Evolutionary conservation across 2,113 vertebrate genomes (phyloP), one percentile per base, ranked within the genome.

Genomic region (Nanorana parkeri): DNA sequence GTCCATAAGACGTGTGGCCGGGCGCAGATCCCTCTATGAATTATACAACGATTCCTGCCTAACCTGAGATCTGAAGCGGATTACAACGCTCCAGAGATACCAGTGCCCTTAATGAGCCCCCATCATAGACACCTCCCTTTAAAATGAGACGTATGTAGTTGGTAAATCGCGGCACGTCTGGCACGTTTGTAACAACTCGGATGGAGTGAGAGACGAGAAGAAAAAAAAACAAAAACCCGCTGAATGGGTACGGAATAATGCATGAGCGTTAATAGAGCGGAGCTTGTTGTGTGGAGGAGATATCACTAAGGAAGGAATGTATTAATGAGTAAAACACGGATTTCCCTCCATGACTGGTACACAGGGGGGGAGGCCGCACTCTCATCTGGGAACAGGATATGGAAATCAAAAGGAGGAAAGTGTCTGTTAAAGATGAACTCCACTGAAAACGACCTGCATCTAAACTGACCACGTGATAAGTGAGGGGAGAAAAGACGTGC

Each of bases 241-340:
- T 23, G 68, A 47, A 69, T 17, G 68, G 23, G 52, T 4, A 10
- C 16, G 5, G 41, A 69, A 69, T 69, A 69, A 69, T 69, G 52
- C 41, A 69, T 69, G 47, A 69, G 47, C 47, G 8, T 2, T 17
- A 51, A 68, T 47, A 68, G 32, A 21, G 66, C 66, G 15, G 66
- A 68, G 66, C 20, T 21, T 36, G 64, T 66, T 13, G 65, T 68
- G 29, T 68, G 29, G 21, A 11, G 13, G 41, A 47, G 41, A 47
- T 47, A 47, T 47, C 41, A 47, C 41, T 15, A 47, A 10, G 41
- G 13, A 47, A 13, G 65, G 65, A 68, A 47, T 47, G 11, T 11
- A 51, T n/a, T 26, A 69, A 51, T 52, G 41, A n/a, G 21, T 36
- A 23, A 69, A 52, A 20, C 10, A 41, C 6, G 36, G 5, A 68